A percentile compares a stretch with the other conserved stretches of the same genome.
phyloP scores from a whole-genome alignment of 2,888 invertebrate genomes.

The Autographa pulchrina region DNA sequence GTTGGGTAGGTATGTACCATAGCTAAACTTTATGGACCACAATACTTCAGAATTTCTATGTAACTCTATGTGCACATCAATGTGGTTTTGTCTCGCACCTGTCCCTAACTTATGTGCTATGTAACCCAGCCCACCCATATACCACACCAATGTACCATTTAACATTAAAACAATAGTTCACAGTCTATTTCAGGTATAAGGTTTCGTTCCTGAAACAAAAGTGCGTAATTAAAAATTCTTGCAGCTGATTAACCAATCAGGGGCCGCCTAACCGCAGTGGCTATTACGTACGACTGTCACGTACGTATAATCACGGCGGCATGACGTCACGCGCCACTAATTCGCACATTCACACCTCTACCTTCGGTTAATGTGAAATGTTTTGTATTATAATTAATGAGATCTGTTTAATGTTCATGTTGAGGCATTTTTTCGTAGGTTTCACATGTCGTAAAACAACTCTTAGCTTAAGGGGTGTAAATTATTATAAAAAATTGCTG shows the following conservation, averaged over 20 bases:
- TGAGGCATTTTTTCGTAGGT: neutral
- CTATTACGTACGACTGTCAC: conserved; percentile 73
- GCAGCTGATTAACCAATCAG: conserved; percentile 5
- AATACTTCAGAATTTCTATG: too few relatives aligned
- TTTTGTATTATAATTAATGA: conserved; percentile 36
- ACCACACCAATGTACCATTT: too few relatives aligned
- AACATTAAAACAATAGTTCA: too few relatives aligned
- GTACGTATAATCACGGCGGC: conserved; percentile 71
- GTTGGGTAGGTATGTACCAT: too few relatives aligned
- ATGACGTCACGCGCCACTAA: conserved; percentile 74
- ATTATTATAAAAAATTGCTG: neutral
- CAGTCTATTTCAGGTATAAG: too few relatives aligned
- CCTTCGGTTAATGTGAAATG: conserved; percentile 19
- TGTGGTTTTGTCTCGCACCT: too few relatives aligned
- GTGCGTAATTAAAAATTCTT: neutral
- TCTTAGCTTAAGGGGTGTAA: neutral
- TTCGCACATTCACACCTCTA: conserved; percentile 78
- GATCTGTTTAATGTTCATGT: conserved; percentile 2
- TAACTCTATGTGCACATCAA: too few relatives aligned
- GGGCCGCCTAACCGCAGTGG: conserved; percentile 49
- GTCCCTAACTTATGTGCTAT: too few relatives aligned
- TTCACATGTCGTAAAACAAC: neutral
- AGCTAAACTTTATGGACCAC: too few relatives aligned
- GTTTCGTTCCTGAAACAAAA: neutral
- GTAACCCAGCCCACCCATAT: too few relatives aligned